phyloP scores from a whole-genome alignment of 2,113 vertebrate genomes.

The Platichthys flesus region DNA sequence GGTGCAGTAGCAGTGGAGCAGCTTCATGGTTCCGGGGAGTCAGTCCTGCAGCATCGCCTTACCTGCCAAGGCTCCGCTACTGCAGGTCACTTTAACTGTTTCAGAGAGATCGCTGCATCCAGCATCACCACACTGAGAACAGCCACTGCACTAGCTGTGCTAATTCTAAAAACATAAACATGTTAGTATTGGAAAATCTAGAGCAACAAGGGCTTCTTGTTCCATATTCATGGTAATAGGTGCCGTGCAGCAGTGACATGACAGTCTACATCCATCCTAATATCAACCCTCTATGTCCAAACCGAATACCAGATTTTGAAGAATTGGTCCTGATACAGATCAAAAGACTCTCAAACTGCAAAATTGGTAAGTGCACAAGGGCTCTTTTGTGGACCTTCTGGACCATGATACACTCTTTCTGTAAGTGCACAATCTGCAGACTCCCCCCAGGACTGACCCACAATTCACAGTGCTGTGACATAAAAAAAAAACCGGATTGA shows the following conservation, averaged over 20 bases:
- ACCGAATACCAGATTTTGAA: constrained; percentile 26
- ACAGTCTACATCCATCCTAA: not conserved
- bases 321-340: constrained; percentile 36
- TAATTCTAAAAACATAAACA: not conserved
- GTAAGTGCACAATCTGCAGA: constrained; percentile 20
- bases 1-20: too few relatives aligned
- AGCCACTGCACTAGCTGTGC: not conserved
- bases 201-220: not conserved
- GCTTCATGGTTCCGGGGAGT: too few relatives aligned
- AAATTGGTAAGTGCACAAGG: constrained; percentile 15
- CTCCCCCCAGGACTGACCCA: constrained; percentile 24
- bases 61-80: too few relatives aligned
- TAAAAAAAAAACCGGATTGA: constrained; percentile 11
- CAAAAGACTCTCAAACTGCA: constrained; percentile 10
- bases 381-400: constrained; percentile 32
- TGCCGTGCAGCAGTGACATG: constrained; percentile 11
- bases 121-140: too few relatives aligned
- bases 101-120: too few relatives aligned
- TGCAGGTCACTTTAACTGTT: too few relatives aligned
- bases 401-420: constrained; percentile 43
- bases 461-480: constrained; percentile 35
- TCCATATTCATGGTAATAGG: not conserved
- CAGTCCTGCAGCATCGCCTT: too few relatives aligned
- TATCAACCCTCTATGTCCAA: constrained; percentile 10
- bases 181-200: not conserved